A percentile compares a stretch with the other conserved stretches of the same genome.
Evolutionary conservation across 2,797 vertebrate genomes (phyloP).

Genomic region (Bufotes viridis): DNA sequence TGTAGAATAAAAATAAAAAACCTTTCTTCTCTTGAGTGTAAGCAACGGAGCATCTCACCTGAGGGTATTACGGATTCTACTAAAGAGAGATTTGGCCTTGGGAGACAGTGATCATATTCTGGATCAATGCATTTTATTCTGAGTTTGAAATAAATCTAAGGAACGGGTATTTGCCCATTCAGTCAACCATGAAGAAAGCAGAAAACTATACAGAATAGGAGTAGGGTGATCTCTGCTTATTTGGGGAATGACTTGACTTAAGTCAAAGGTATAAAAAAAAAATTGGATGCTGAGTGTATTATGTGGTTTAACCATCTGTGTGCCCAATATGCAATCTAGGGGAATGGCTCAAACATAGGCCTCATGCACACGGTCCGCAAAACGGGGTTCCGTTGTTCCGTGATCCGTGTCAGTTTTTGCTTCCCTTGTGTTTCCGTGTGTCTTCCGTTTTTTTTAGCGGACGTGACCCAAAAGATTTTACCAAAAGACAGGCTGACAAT

Average conservation of each 20-base stretch:
- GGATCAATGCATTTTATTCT: conserved; percentile 72
- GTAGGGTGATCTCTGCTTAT: conserved; percentile 58
- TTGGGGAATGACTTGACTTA: neutral
- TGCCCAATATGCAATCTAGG: neutral
- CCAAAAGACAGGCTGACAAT: no score
- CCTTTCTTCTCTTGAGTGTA: conserved; percentile 58
- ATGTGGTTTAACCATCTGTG: neutral
- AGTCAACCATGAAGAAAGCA: conserved; percentile 64
- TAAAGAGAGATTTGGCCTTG: conserved; percentile 63
- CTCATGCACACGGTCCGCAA: no score
- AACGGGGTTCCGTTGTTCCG: no score
- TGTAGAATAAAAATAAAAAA: conserved; percentile 51
- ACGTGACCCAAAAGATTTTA: no score
- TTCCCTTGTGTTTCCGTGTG: no score
- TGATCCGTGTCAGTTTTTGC: no score
- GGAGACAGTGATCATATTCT: conserved; percentile 63
- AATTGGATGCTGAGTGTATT: neutral
- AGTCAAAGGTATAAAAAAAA: neutral
- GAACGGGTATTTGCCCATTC: conserved; percentile 63
- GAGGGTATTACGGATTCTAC: conserved; percentile 58
- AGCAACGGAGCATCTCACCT: conserved; percentile 42
- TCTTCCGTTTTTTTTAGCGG: no score
- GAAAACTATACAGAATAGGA: conserved; percentile 27
- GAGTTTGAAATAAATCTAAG: conserved; percentile 71
- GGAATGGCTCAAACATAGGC: neutral